Evolutionary conservation across 2,888 invertebrate species (phyloP), one percentile per base, ranked within the genome.

Genomic region (Mythimna albipuncta): DNA sequence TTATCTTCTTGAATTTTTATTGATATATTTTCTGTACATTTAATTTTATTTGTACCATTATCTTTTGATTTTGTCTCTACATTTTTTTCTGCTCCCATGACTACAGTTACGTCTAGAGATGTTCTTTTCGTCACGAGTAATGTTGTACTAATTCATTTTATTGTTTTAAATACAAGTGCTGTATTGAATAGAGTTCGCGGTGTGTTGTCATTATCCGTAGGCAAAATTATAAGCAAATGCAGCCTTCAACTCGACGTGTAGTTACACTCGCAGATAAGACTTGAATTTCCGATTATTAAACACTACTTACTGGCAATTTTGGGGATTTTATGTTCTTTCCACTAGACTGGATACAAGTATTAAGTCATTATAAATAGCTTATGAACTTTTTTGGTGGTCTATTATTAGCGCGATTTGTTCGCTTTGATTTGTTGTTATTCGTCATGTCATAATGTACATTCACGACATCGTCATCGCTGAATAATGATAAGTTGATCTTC

Each of bases 331-430:
- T 16, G 32, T 72, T 50, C 4, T 71, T 47, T 21, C 6, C 41
- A 32, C 38, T 26, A 6, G 9, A 44, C 0, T 55, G 19, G 13
- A 16, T 7, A 26, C 44, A 16, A 2, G 35, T 21, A 10, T 61
- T 50, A 59, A 41, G 41, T 57, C 50, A 79, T 79, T 75, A 73
- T 62, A 80, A 57, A 73, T 16, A 44, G 62, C 55, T 62, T 73
- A 75, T 13, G 21, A 38, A 16, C 2, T 54, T 72, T 59, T 79
- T 59, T 50, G 44, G 16, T 7, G 5, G 57, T 72, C 4, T 57
- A 26, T 57, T 55, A 50, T 35, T n/a, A 32, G 16, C 21, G 32
- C 19, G 10, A 35, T 44, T 44, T 13, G n/a, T 54, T 64, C 26
- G 26, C 26, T 26, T 26, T 26, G 26, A 26, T 32, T 50, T 11